phyloP scores from a whole-genome alignment of 2,888 invertebrate genomes.

The Oscheius sp. region DNA sequence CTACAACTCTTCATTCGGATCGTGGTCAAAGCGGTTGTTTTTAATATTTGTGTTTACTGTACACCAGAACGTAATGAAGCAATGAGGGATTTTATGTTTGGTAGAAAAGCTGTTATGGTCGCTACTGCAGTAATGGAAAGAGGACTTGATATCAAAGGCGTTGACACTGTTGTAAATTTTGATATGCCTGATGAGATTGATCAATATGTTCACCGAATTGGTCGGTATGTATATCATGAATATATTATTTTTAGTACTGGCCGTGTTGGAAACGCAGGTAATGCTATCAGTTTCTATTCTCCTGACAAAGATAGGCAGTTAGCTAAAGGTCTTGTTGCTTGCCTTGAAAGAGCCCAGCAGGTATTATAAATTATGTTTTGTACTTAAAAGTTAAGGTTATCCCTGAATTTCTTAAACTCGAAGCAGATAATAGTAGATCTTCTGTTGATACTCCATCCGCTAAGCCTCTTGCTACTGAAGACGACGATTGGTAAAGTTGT shows the following conservation, averaged over 20 bases:
- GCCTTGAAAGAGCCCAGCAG: slow-evolving; percentile 11
- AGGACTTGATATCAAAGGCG: slow-evolving; percentile 74
- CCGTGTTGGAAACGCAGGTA: slow-evolving; percentile 73
- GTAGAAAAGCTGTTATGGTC: slow-evolving; percentile 75
- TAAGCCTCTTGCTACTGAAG: neutral
- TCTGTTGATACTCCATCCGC: neutral
- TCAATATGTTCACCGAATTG: slow-evolving; percentile 74
- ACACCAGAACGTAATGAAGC: slow-evolving; percentile 78
- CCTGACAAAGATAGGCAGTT: slow-evolving; percentile 73
- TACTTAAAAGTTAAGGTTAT: neutral
- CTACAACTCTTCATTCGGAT: slow-evolving; percentile 77
- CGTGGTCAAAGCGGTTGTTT: slow-evolving; percentile 71
- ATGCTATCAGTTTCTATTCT: slow-evolving; percentile 74
- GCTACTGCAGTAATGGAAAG: slow-evolving; percentile 94
- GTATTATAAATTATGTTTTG: neutral
- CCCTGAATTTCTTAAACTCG: slow-evolving; percentile 4
- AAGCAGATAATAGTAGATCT: neutral
- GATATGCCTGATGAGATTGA: slow-evolving; percentile 71
- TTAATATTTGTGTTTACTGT: neutral
- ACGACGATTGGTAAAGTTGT: neutral
- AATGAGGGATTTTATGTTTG: slow-evolving; percentile 78
- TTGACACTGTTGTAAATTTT: slow-evolving; percentile 74
- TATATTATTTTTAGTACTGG: slow-evolving; percentile 58
- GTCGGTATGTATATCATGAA: slow-evolving; percentile 65
- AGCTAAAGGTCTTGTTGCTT: neutral